Percentiles rank a stretch among this genome's conserved stretches.
These are phyloP conservation scores for Actinernus sp. DNA, from an alignment of 92 coral and sea anemone genomes.

Conservation along the genomic window DNA sequence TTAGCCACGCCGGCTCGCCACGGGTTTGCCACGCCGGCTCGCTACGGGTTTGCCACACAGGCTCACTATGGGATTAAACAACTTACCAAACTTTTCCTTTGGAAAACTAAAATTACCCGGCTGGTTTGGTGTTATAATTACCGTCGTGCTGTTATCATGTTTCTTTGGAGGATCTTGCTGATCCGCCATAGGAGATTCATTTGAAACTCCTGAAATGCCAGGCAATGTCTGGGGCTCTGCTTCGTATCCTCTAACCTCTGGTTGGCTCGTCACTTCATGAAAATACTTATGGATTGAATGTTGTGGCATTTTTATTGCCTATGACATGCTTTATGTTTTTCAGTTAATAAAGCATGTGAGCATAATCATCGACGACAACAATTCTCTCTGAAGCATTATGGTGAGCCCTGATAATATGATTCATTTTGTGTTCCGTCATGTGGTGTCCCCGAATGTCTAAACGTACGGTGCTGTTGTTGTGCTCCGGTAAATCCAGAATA, in stretches of 20 bases:
- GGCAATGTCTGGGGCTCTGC: background rate
- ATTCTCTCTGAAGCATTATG: conserved; percentile 14
- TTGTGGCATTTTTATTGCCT: too few species aligned
- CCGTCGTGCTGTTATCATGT: too few species aligned
- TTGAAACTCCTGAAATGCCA: background rate
- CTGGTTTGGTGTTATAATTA: conserved; percentile 29
- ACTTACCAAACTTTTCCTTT: conserved; percentile 28
- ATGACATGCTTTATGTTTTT: too few species aligned
- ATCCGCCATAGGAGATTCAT: too few species aligned
- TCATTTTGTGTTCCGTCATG: conserved; percentile 5
- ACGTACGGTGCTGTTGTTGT: too few species aligned
- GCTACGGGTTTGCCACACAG: too few species aligned
- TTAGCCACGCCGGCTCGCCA: too few species aligned
- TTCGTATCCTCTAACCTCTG: background rate
- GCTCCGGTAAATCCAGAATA: background rate
- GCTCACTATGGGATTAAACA: too few species aligned
- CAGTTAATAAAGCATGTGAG: conserved; percentile 9
- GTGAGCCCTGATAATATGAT: conserved; percentile 8
- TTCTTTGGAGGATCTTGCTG: too few species aligned
- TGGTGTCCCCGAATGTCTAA: conserved; percentile 3
- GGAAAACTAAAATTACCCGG: conserved; percentile 35
- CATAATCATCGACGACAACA: conserved; percentile 9
- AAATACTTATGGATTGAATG: too few species aligned
- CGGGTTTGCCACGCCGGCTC: too few species aligned
- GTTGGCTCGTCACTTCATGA: too few species aligned